Conservation (phyloP, 2,113 vertebrate genomes). For the Pao palembangensis region DNA sequence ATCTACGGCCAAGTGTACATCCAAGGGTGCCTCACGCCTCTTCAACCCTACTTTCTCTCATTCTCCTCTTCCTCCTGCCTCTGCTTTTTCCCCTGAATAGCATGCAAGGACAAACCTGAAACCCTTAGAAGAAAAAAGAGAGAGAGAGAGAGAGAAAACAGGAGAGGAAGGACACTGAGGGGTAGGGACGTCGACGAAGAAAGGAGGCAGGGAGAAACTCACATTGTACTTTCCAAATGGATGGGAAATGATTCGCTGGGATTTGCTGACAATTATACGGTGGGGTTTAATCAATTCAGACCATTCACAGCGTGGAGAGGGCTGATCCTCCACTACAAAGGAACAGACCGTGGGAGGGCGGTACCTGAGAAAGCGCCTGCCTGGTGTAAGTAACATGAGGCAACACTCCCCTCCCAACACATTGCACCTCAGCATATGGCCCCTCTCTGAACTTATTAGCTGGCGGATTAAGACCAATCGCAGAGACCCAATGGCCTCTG, state of each 20-base stretch:
- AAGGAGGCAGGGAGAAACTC: conserved; percentile 73
- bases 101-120: conserved; percentile 63
- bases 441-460: conserved; percentile 96
- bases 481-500: conserved; percentile 73
- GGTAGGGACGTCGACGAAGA: conserved; percentile 23
- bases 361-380: conserved; percentile 92
- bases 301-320: conserved; percentile 92
- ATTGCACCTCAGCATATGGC: conserved; percentile 89
- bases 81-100: conserved; percentile 46
- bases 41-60: conserved; percentile 52
- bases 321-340: conserved; percentile 91
- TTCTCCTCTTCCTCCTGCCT: conserved; percentile 50
- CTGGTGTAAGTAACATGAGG: conserved; percentile 90
- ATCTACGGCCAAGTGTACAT: conserved; percentile 70
- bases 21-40: conserved; percentile 62
- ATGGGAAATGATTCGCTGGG: conserved; percentile 88
- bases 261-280: conserved; percentile 90
- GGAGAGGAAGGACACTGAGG: conserved; percentile 40
- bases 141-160: conserved; percentile 42
- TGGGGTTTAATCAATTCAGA: conserved; percentile 90
- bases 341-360: conserved; percentile 78
- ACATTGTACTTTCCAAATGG: conserved; percentile 85
- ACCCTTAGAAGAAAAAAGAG: conserved; percentile 37
- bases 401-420: conserved; percentile 79
- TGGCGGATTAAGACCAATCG: conserved; percentile 90